phyloP scores from a whole-genome alignment of 2,888 invertebrate genomes.

The Pollenia labialis region DNA sequence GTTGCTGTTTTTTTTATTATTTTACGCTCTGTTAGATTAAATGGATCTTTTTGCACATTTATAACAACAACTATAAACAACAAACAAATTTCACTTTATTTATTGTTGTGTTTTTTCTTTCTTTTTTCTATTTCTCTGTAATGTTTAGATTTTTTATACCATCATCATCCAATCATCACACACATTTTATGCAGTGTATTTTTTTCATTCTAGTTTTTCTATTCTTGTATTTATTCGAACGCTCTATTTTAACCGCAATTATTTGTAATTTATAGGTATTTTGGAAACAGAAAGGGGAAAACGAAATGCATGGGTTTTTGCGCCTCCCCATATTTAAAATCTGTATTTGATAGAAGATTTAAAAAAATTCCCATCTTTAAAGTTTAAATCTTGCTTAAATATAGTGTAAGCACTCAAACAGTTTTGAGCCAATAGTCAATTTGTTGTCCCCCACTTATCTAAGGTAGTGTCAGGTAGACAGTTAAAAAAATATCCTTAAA shows the following conservation, averaged over 20 bases:
- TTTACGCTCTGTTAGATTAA: conserved; percentile 68
- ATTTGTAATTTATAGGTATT: conserved; percentile 56
- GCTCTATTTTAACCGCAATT: conserved; percentile 67
- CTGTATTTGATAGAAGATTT: too few relatives aligned
- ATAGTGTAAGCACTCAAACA: too few relatives aligned
- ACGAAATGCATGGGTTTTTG: not conserved
- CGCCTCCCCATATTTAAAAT: too few relatives aligned
- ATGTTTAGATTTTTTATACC: not conserved
- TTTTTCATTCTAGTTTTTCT: not conserved
- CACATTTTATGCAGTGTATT: not conserved
- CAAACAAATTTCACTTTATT: conserved; percentile 70
- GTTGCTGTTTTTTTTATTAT: conserved; percentile 43
- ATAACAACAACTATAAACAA: conserved; percentile 24
- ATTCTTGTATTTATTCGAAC: conserved; percentile 11
- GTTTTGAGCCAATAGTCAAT: too few relatives aligned
- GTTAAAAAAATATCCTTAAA: too few relatives aligned
- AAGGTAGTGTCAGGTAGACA: too few relatives aligned
- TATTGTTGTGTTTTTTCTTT: conserved; percentile 21
- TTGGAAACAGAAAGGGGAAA: not conserved
- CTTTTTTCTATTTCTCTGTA: conserved; percentile 16
- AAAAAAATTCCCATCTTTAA: too few relatives aligned
- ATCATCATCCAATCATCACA: conserved; percentile 34
- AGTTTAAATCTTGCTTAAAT: too few relatives aligned
- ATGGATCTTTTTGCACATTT: conserved; percentile 49
- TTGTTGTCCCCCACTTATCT: too few relatives aligned